A percentile compares a stretch with the other conserved stretches of the same genome.
Conservation (phyloP, 2,113 vertebrate species). For the Crotophaga sulcirostris region DNA sequence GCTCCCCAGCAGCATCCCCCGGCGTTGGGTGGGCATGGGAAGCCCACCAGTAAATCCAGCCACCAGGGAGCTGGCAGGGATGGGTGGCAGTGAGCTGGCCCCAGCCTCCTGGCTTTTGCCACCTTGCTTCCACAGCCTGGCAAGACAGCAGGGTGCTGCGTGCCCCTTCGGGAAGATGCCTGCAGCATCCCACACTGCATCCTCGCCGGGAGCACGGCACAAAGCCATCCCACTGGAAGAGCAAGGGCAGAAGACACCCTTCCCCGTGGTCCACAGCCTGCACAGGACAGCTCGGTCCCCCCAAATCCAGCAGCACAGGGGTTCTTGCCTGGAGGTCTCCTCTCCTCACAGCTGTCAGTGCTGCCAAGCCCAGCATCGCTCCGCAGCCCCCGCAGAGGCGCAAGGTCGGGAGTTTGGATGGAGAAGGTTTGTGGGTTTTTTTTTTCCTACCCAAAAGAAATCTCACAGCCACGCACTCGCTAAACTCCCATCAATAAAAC, state of each 20-base stretch:
- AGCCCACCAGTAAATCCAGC: neutral
- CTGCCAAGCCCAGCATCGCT: neutral
- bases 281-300: neutral
- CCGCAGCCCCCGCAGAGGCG: fast-evolving
- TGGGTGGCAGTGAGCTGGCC: fast-evolving
- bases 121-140: fast-evolving
- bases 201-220: neutral
- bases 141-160: neutral
- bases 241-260: neutral
- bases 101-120: neutral
- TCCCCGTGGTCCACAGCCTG: fast-evolving
- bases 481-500: neutral
- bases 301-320: neutral
- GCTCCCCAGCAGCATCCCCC: neutral
- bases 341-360: fast-evolving
- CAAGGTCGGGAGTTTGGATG: neutral
- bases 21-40: neutral
- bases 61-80: neutral
- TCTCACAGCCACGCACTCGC: neutral
- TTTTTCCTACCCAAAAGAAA: neutral
- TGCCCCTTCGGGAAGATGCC: neutral
- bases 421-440: neutral
- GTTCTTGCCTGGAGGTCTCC: neutral
- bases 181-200: neutral
- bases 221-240: neutral